Percentiles rank a stretch among this genome's conserved stretches.
Evolutionary conservation across 2,113 vertebrate species (phyloP).

Genomic region (Orientallactaga bullata): DNA sequence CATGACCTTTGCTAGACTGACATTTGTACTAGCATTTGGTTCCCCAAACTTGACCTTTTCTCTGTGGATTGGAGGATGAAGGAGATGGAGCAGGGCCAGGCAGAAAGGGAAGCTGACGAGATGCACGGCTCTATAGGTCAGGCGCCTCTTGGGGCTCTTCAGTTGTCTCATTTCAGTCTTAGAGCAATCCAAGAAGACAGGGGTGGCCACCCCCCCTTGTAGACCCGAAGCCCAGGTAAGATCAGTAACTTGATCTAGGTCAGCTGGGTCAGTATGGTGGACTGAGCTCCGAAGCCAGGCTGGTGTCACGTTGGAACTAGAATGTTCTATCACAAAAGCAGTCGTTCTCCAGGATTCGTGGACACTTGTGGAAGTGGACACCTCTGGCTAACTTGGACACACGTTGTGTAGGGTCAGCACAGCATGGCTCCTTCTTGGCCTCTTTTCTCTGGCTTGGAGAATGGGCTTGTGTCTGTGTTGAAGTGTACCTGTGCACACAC

Average conservation of each 20-base stretch:
- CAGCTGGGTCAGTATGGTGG: not conserved
- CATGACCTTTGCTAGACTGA: not conserved
- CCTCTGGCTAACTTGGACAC: not conserved
- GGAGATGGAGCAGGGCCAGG: not conserved
- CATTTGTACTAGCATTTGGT: not conserved
- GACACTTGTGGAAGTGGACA: accelerated
- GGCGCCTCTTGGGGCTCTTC: not conserved
- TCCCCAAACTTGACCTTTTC: not conserved
- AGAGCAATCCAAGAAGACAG: not conserved
- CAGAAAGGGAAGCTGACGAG: not conserved
- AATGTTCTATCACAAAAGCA: not conserved
- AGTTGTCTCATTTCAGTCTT: not conserved
- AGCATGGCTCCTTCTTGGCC: not conserved
- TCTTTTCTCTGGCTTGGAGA: not conserved
- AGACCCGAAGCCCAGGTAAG: not conserved
- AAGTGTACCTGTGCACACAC: not conserved
- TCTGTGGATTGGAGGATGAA: not conserved
- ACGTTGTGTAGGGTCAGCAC: not conserved
- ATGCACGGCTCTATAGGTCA: not conserved
- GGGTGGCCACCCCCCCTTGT: not conserved
- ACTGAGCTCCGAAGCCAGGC: not conserved
- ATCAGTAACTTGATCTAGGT: not conserved
- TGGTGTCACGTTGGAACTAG: not conserved
- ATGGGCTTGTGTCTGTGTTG: not conserved
- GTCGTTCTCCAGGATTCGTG: not conserved